phyloP scores from a whole-genome alignment of 2,888 invertebrate species.

The Chymomyza procnemis region DNA sequence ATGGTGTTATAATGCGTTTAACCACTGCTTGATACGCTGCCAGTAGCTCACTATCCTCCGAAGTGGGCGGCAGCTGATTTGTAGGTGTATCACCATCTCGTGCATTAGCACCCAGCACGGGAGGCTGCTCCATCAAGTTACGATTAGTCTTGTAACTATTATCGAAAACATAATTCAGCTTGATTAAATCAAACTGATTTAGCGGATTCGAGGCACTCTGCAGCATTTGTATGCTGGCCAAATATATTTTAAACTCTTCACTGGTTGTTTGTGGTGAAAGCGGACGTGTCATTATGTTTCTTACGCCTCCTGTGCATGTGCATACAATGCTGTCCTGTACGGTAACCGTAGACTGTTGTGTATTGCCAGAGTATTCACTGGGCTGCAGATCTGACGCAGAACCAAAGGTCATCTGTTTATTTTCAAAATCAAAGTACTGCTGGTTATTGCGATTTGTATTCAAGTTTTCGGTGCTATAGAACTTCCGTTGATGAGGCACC shows the following conservation, averaged over 20 bases:
- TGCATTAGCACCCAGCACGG: conserved; percentile 37
- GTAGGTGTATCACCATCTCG: conserved; percentile 65
- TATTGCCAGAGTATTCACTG: conserved; percentile 44
- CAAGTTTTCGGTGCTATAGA: conserved; percentile 78
- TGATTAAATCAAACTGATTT: conserved; percentile 82
- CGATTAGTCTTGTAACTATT: conserved; percentile 74
- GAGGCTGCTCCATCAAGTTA: conserved; percentile 49
- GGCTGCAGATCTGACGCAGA: conserved; percentile 79
- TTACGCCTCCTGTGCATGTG: conserved; percentile 77
- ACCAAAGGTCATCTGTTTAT: conserved; percentile 75
- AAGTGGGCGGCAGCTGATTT: conserved; percentile 58
- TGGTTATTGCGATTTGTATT: conserved; percentile 63
- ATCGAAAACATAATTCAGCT: conserved; percentile 81
- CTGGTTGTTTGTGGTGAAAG: conserved; percentile 83
- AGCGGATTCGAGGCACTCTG: conserved; percentile 85
- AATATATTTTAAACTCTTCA: conserved; percentile 85
- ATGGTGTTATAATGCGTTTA: conserved; percentile 41
- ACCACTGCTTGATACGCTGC: conserved; percentile 65
- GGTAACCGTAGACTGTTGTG: conserved; percentile 9
- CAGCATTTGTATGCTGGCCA: conserved; percentile 86
- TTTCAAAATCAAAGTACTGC: conserved; percentile 71
- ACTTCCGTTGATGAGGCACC: conserved; percentile 74
- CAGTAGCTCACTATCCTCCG: conserved; percentile 71
- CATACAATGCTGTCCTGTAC: conserved; percentile 50
- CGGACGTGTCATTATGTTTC: conserved; percentile 83